Percentiles rank a stretch among this genome's conserved stretches.
Conservation (phyloP, 2,797 vertebrate genomes). For the Mus minutoides region DNA sequence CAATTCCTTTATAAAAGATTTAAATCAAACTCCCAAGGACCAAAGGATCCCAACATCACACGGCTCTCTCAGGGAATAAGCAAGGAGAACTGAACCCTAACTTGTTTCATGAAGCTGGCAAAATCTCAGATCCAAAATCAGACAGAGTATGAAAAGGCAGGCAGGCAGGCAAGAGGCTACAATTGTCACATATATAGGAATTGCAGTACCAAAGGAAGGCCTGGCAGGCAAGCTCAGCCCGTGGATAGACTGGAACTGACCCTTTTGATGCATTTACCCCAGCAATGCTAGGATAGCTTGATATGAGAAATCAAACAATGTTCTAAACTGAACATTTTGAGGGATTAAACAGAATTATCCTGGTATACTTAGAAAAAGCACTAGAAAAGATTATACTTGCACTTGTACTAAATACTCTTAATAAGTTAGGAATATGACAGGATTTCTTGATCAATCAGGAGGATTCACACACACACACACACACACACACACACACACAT, state of each 20-base stretch:
- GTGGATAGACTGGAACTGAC: background rate
- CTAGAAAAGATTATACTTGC: conserved; percentile 39
- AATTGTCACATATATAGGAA: background rate
- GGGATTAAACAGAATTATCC: conserved; percentile 46
- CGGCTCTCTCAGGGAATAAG: conserved; percentile 55
- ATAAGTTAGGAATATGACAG: conserved; percentile 33
- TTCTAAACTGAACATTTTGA: conserved; percentile 28
- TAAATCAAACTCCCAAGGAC: conserved; percentile 59
- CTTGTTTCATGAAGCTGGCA: conserved; percentile 16
- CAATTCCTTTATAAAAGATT: conserved; percentile 51
- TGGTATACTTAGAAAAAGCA: conserved; percentile 3
- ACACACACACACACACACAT: background rate
- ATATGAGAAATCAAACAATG: conserved; percentile 42
- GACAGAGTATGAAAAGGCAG: background rate
- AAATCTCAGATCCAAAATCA: conserved; percentile 19
- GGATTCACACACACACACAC: background rate
- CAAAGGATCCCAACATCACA: conserved; percentile 46
- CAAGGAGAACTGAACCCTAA: conserved; percentile 4
- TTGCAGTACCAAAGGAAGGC: background rate
- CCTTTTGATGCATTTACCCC: background rate
- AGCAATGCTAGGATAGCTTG: background rate
- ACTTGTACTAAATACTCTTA: conserved; percentile 38
- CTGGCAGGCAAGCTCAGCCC: conserved; percentile 1
- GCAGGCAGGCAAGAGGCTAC: background rate
- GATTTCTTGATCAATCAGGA: conserved; percentile 24